Evolutionary conservation across 2,888 invertebrate species (phyloP).

Genomic region (Pegoplata infirma): DNA sequence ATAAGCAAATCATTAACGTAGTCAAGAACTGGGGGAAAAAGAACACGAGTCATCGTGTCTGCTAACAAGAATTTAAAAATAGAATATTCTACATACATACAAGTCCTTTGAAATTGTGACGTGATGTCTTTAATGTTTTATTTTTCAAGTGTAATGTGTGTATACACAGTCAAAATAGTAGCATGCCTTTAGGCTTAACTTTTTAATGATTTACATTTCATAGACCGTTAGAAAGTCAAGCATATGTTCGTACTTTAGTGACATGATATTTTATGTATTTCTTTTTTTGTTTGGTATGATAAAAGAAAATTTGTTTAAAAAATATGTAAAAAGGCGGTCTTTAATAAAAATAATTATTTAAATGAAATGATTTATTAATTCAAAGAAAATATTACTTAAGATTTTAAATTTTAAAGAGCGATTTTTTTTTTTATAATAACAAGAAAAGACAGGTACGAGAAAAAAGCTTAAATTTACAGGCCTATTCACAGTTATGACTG

Average conservation of each 20-base stretch:
- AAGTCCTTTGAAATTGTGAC: slow-evolving; percentile 22
- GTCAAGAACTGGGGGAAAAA: slow-evolving; percentile 10
- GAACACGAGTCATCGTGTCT: slow-evolving; percentile 9
- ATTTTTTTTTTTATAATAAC: no score
- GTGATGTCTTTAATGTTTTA: neutral
- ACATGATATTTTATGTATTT: neutral
- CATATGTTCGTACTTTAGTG: slow-evolving; percentile 36
- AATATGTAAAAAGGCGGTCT: no score
- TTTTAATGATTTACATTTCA: slow-evolving; percentile 52
- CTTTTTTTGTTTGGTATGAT: neutral
- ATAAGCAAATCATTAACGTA: slow-evolving; percentile 52
- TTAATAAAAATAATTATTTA: neutral
- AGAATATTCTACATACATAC: slow-evolving; percentile 20
- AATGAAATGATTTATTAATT: neutral
- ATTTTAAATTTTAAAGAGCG: no score
- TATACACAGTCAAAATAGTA: slow-evolving; percentile 2
- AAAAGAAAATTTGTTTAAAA: no score
- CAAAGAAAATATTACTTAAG: neutral
- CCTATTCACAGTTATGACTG: no score
- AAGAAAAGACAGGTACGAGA: no score
- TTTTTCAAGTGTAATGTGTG: neutral
- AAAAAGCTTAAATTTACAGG: no score
- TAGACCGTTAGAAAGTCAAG: slow-evolving; percentile 20
- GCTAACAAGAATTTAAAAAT: slow-evolving; percentile 17
- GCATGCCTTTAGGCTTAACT: slow-evolving; percentile 44